Conservation (phyloP, 2,113 vertebrate species). For the Callocephalon fimbriatum region DNA sequence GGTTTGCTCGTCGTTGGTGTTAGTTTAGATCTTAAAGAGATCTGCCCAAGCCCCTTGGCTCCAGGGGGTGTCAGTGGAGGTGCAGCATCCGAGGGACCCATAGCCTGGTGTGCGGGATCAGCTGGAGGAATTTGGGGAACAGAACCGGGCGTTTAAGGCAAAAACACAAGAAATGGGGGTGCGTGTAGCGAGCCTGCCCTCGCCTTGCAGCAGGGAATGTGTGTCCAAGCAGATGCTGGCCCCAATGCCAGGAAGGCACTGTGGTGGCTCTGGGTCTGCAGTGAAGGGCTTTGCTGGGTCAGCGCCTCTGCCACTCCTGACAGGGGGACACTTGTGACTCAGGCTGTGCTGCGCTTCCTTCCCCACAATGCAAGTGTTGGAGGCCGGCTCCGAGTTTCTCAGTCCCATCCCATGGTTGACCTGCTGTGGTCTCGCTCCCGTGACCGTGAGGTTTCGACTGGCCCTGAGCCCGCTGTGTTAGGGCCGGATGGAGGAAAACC, state of each 20-base stretch:
- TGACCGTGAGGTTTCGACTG: not conserved
- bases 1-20: fast-evolving
- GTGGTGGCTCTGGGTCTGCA: not conserved
- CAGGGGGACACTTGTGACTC: not conserved
- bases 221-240: not conserved
- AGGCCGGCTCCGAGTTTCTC: not conserved
- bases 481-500: not conserved
- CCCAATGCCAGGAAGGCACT: fast-evolving
- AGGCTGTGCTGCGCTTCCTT: not conserved
- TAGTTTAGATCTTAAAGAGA: not conserved
- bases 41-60: fast-evolving
- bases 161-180: fast-evolving
- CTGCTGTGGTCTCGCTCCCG: not conserved
- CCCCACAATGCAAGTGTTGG: fast-evolving
- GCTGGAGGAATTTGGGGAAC: not conserved
- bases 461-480: not conserved
- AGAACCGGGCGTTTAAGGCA: fast-evolving
- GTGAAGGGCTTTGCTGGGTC: not conserved
- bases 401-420: not conserved
- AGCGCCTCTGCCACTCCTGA: not conserved
- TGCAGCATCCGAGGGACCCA: not conserved
- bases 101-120: fast-evolving
- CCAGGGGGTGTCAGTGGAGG: not conserved
- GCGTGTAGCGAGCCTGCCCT: fast-evolving
- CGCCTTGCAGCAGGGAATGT: fast-evolving